Evolutionary conservation across 2,888 invertebrate species (phyloP).

Genomic region (Caenorhabditis sp.): DNA sequence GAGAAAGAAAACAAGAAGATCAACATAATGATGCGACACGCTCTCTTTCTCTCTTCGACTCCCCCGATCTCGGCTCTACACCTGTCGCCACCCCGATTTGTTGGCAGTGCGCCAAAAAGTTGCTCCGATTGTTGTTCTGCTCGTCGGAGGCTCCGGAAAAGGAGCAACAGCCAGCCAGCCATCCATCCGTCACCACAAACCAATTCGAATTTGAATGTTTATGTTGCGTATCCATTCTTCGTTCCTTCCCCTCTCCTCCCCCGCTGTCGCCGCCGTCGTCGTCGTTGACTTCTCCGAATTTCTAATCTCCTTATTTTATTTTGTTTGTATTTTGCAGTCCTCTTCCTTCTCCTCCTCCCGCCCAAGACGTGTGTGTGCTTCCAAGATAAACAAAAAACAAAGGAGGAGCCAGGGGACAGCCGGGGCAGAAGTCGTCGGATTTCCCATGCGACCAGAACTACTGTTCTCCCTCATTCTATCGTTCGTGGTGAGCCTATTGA

Average conservation of each 20-base stretch:
- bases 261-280: not conserved
- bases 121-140: conserved; percentile 13
- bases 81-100: conserved; percentile 21
- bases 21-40: conserved; percentile 25
- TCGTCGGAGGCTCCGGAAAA: conserved; percentile 10
- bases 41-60: conserved; percentile 15
- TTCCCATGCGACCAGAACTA: conserved; percentile 28
- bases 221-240: conserved; percentile 12
- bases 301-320: conserved; percentile 49
- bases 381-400: conserved; percentile 30
- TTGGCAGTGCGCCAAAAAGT: conserved; percentile 34
- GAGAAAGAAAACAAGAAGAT: conserved; percentile 50
- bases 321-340: conserved; percentile 52
- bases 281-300: conserved; percentile 24
- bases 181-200: conserved; percentile 2
- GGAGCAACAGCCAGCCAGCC: not conserved
- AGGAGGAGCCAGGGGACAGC: conserved; percentile 1
- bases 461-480: conserved; percentile 9
- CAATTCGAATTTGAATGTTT: conserved; percentile 29
- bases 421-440: conserved; percentile 1
- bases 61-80: conserved; percentile 9
- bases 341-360: not conserved
- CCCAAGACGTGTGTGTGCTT: not conserved
- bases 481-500: conserved; percentile 16
- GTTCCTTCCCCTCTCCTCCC: not conserved